Percentiles rank a stretch among this genome's conserved stretches.
phyloP scores from a whole-genome alignment of 2,888 invertebrate species.

The Noctua comes region DNA sequence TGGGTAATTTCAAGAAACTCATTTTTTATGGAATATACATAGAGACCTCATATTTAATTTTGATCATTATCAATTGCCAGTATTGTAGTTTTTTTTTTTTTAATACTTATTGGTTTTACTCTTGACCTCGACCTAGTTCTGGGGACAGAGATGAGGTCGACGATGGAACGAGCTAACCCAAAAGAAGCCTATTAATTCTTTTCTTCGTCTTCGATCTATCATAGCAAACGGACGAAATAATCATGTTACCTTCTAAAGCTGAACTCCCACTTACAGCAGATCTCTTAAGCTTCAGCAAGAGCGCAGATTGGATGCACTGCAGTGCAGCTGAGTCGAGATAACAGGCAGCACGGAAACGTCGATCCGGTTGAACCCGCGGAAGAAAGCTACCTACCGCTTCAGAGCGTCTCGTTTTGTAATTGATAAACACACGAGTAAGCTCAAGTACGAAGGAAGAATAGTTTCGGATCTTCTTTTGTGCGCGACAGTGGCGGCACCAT shows the following conservation, averaged over 20 bases:
- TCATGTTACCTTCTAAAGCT: not conserved
- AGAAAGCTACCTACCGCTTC: constrained; percentile 77
- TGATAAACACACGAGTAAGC: not conserved
- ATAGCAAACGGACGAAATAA: not conserved
- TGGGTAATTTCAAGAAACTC: not conserved
- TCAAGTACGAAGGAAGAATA: not conserved
- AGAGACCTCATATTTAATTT: not conserved
- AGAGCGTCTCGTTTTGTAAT: not conserved
- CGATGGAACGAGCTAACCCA: no score
- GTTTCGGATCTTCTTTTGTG: not conserved
- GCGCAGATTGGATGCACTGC: constrained; percentile 96
- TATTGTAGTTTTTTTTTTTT: no score
- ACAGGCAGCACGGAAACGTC: no score
- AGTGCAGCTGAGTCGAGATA: constrained; percentile 97
- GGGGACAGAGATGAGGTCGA: no score
- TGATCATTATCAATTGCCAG: not conserved
- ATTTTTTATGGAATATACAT: no score
- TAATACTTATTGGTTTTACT: no score
- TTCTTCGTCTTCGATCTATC: not conserved
- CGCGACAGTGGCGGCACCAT: not conserved
- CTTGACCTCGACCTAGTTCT: no score
- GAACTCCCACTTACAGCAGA: constrained; percentile 91
- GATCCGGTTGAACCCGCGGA: constrained; percentile 98
- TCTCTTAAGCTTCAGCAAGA: constrained; percentile 93
- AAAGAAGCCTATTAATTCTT: no score